These are phyloP conservation scores for Oreotrochilus melanogaster DNA, from an alignment of 2,113 vertebrate genomes.

Conservation along the genomic window DNA sequence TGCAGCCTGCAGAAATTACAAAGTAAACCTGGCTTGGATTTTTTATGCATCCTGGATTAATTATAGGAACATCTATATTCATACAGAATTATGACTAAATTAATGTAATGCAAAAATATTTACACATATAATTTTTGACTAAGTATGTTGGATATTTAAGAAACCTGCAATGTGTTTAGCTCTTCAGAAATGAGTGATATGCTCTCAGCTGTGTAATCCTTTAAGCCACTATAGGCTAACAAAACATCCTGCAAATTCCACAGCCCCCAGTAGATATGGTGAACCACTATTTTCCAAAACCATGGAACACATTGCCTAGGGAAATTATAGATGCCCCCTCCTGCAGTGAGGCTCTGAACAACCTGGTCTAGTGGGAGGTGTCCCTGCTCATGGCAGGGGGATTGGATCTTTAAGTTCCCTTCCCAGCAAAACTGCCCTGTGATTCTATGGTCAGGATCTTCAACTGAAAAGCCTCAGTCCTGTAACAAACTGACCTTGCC, in stretches of 20 bases:
- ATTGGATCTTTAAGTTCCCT: too few relatives aligned
- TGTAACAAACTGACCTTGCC: not conserved
- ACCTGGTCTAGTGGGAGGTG: too few relatives aligned
- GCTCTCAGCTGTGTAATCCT: not conserved
- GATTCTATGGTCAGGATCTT: not conserved
- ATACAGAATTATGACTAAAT: not conserved
- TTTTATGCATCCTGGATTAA: not conserved
- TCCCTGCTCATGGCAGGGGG: too few relatives aligned
- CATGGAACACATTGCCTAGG: too few relatives aligned
- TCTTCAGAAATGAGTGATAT: not conserved
- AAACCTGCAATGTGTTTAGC: not conserved
- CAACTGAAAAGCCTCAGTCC: not conserved
- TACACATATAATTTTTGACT: not conserved
- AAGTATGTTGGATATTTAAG: not conserved
- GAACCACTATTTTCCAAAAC: not conserved
- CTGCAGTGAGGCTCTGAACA: too few relatives aligned
- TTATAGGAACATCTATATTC: not conserved
- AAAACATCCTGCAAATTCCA: not conserved
- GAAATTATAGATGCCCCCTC: too few relatives aligned
- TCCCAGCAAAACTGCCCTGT: too few relatives aligned
- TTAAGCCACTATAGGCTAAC: not conserved
- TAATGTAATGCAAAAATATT: not conserved
- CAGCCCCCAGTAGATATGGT: not conserved
- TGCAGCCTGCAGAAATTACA: not conserved
- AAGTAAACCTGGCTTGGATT: not conserved